These are phyloP conservation scores for Podarcis raffonei DNA, from an alignment of 2,113 vertebrate genomes.

Conservation along the genomic window DNA sequence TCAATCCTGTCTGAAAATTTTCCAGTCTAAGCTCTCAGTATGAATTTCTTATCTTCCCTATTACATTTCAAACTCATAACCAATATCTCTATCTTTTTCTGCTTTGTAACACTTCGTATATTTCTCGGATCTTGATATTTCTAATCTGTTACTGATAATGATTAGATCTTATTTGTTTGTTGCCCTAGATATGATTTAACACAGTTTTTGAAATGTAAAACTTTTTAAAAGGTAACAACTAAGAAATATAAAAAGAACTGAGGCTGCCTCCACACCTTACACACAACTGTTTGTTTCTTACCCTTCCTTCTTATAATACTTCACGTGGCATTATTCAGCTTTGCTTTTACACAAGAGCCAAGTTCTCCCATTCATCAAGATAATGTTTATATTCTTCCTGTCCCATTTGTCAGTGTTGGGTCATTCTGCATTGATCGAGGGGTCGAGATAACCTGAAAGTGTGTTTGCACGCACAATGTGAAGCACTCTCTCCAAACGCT, in stretches of 20 bases:
- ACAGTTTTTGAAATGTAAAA: background rate
- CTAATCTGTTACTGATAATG: background rate
- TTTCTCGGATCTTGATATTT: background rate
- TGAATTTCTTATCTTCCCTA: too few relatives aligned
- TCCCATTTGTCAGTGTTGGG: background rate
- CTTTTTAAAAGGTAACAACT: background rate
- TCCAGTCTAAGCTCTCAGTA: too few relatives aligned
- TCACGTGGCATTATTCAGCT: background rate
- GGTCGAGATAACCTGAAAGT: background rate
- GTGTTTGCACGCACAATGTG: background rate
- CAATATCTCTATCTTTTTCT: too few relatives aligned
- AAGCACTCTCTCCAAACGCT: constrained; percentile 10
- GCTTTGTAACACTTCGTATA: too few relatives aligned
- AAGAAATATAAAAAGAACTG: background rate
- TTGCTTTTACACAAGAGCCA: background rate
- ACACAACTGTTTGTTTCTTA: background rate
- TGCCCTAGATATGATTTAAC: background rate
- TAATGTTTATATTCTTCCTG: constrained; percentile 2
- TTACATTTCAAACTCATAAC: too few relatives aligned
- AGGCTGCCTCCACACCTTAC: background rate
- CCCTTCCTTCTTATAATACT: background rate
- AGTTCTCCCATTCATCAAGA: constrained; percentile 6
- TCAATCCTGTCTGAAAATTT: too few relatives aligned
- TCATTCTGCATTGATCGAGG: constrained; percentile 27
- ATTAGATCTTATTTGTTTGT: background rate